A percentile compares a stretch with the other conserved stretches of the same genome.
Evolutionary conservation across 2,113 vertebrate genomes (phyloP).

Genomic region (Heteronetta atricapilla): DNA sequence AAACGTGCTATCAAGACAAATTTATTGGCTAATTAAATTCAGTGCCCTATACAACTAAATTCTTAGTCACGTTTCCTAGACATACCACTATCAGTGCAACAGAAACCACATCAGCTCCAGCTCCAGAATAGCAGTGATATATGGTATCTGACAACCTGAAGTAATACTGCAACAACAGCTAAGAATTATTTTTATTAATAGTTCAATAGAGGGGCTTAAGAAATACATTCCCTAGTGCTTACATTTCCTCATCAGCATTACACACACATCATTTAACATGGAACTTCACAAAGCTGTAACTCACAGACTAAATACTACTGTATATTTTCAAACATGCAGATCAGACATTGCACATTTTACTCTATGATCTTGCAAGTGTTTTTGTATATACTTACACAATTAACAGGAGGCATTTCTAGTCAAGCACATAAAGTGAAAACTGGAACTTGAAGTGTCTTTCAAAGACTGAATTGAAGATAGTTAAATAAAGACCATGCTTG

Average conservation of each 20-base stretch:
- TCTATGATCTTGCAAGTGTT: background rate
- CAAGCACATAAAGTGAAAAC: background rate
- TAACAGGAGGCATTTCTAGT: background rate
- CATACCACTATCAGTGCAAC: background rate
- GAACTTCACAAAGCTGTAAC: background rate
- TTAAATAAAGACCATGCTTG: background rate
- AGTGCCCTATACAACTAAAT: background rate
- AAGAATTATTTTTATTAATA: background rate
- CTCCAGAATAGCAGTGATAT: background rate
- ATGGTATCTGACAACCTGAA: background rate
- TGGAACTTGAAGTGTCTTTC: background rate
- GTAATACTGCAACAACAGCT: background rate
- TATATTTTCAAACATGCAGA: background rate
- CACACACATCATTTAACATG: background rate
- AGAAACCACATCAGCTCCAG: background rate
- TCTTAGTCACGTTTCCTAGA: conserved; percentile 1
- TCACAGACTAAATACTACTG: background rate
- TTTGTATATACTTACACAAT: fast-evolving
- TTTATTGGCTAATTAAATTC: conserved; percentile 40
- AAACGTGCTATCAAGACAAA: background rate
- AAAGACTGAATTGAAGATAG: background rate
- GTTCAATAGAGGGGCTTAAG: background rate
- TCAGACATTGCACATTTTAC: background rate
- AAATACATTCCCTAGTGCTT: background rate
- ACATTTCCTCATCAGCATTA: background rate